These are phyloP conservation scores for Pollimyrus isidori DNA, from an alignment of 2,113 vertebrate species.

Conservation along the genomic window DNA sequence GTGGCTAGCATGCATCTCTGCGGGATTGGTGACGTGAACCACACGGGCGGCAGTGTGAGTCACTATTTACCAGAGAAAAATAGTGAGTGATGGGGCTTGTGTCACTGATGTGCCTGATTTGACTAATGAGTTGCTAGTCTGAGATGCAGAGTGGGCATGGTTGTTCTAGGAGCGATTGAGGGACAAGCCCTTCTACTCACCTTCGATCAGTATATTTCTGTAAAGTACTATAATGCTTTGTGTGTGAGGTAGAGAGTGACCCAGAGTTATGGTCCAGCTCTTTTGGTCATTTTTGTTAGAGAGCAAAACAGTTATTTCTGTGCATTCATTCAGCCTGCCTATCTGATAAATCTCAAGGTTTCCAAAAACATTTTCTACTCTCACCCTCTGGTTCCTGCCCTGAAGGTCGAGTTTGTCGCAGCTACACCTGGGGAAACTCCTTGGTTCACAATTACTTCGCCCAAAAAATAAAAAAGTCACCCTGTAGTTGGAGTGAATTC, in stretches of 20 bases:
- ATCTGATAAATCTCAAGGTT: neutral
- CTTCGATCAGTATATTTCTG: neutral
- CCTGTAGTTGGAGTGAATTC: neutral
- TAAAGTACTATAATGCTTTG: neutral
- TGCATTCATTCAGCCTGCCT: neutral
- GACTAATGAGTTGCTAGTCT: neutral
- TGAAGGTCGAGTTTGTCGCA: neutral
- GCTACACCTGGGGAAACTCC: neutral
- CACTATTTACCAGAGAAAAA: neutral
- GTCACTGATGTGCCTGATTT: neutral
- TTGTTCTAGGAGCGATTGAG: neutral
- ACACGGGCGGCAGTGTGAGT: neutral
- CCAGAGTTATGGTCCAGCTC: neutral
- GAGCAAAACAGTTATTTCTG: neutral
- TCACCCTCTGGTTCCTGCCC: neutral
- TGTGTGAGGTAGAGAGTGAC: neutral
- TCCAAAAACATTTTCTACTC: neutral
- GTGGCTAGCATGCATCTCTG: neutral
- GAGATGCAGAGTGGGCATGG: neutral
- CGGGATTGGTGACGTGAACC: neutral
- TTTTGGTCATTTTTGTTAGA: neutral
- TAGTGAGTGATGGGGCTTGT: neutral
- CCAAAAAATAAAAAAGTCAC: neutral
- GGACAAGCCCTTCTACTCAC: neutral
- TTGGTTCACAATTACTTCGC: neutral